phyloP scores from a whole-genome alignment of 2,113 vertebrate species.

The Petrocephalus zakoni region DNA sequence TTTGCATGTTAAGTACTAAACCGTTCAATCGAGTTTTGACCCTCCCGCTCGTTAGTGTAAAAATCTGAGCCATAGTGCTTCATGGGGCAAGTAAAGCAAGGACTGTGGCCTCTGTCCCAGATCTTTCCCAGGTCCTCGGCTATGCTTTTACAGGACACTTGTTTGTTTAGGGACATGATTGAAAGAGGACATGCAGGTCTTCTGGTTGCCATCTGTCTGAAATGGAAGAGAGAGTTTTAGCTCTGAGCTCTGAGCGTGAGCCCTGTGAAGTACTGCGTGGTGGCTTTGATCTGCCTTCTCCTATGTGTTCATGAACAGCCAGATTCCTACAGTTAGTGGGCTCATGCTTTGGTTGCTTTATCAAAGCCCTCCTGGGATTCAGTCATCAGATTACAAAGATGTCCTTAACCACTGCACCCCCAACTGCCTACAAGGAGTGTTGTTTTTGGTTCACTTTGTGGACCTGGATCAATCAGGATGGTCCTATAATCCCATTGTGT shows the following conservation, averaged over 20 bases:
- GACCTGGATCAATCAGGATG: not conserved
- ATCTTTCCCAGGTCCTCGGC: not conserved
- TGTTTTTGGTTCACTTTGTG: not conserved
- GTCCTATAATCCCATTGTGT: not conserved
- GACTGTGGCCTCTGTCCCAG: not conserved
- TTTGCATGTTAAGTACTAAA: not conserved
- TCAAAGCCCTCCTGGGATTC: not conserved
- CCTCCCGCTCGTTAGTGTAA: not conserved
- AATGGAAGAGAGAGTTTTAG: not conserved
- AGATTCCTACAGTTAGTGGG: not conserved
- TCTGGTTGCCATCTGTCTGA: not conserved
- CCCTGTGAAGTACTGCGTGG: not conserved
- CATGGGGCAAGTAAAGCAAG: not conserved
- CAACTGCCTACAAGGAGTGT: not conserved
- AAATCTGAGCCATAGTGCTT: not conserved
- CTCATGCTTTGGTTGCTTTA: not conserved
- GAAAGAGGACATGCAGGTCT: not conserved
- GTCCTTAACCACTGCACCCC: not conserved
- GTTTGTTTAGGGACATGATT: not conserved
- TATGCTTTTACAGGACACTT: not conserved
- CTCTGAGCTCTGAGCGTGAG: no score
- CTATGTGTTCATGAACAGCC: not conserved
- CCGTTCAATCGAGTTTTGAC: not conserved
- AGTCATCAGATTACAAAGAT: not conserved
- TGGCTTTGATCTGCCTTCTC: not conserved